Percentiles rank a stretch among this genome's conserved stretches.
Conservation (phyloP, 2,113 vertebrate genomes). For the Garra rufa region DNA sequence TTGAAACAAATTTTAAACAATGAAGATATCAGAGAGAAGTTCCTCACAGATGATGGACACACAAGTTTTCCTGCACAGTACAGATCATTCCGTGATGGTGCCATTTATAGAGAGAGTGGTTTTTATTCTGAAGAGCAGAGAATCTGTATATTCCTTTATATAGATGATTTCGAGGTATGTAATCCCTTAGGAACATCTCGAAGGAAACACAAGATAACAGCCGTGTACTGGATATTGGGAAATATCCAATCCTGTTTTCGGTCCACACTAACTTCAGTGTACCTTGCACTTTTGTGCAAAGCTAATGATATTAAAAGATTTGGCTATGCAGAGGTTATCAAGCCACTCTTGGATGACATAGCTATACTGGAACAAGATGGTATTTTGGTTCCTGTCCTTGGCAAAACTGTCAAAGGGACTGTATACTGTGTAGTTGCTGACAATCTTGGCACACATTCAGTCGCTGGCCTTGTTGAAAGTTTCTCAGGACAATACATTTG, state of each 20-base stretch:
- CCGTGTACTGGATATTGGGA: too few species aligned
- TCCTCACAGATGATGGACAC: background rate
- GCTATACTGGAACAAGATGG: background rate
- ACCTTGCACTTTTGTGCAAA: conserved; percentile 18
- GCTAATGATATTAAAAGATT: background rate
- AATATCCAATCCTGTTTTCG: too few species aligned
- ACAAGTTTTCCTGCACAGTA: background rate
- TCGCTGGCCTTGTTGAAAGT: conserved; percentile 36
- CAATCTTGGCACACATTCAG: conserved; percentile 22
- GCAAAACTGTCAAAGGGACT: conserved; percentile 8
- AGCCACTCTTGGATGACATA: background rate
- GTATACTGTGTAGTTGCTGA: conserved; percentile 34
- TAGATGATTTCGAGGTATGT: too few species aligned
- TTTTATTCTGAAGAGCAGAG: background rate
- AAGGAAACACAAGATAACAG: too few species aligned
- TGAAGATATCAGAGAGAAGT: too few species aligned
- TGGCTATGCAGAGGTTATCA: background rate
- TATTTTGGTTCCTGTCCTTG: too few species aligned
- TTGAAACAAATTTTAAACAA: conserved; percentile 27
- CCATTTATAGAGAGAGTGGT: background rate
- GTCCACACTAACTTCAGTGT: too few species aligned
- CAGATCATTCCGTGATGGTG: background rate
- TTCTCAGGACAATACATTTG: conserved; percentile 13
- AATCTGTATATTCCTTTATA: conserved; percentile 22
- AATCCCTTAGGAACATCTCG: too few species aligned